Evolutionary conservation across 2,113 vertebrate genomes (phyloP).

Genomic region (Rhabdomys dilectus): DNA sequence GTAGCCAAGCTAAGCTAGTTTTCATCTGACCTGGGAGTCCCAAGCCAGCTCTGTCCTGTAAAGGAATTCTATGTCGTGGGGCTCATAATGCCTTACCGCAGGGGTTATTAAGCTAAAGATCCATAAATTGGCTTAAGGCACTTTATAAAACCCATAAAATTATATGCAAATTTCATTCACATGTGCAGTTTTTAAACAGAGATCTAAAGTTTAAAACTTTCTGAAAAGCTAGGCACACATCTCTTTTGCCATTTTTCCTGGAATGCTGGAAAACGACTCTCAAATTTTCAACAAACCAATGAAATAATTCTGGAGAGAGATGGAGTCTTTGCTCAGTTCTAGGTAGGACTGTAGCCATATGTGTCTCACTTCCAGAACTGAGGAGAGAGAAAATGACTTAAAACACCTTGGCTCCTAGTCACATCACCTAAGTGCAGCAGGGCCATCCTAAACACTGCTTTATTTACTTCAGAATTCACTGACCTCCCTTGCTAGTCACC

Average conservation of each 20-base stretch:
- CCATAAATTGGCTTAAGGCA: constrained; percentile 58
- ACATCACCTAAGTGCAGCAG: not conserved
- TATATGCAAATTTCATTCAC: constrained; percentile 76
- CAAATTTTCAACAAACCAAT: constrained; percentile 37
- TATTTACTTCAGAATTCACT: no score
- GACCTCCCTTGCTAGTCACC: no score
- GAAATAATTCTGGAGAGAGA: not conserved
- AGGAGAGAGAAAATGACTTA: constrained; percentile 24
- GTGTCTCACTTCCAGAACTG: constrained; percentile 14
- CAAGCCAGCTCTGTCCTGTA: not conserved
- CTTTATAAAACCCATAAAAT: constrained; percentile 68
- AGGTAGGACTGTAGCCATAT: not conserved
- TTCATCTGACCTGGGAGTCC: constrained; percentile 9
- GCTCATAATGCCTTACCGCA: constrained; percentile 16
- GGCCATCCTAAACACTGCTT: not conserved
- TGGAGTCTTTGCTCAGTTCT: not conserved
- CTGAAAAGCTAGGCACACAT: not conserved
- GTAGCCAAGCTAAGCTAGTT: not conserved
- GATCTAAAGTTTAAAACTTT: constrained; percentile 53
- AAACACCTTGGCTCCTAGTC: not conserved
- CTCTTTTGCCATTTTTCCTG: constrained; percentile 33
- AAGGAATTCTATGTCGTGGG: constrained; percentile 48
- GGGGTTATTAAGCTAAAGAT: constrained; percentile 63
- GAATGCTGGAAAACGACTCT: not conserved
- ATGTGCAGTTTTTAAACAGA: constrained; percentile 36